These are phyloP conservation scores for Trichonephila inaurata DNA, from an alignment of 1,140 invertebrate genomes.

Conservation along the genomic window DNA sequence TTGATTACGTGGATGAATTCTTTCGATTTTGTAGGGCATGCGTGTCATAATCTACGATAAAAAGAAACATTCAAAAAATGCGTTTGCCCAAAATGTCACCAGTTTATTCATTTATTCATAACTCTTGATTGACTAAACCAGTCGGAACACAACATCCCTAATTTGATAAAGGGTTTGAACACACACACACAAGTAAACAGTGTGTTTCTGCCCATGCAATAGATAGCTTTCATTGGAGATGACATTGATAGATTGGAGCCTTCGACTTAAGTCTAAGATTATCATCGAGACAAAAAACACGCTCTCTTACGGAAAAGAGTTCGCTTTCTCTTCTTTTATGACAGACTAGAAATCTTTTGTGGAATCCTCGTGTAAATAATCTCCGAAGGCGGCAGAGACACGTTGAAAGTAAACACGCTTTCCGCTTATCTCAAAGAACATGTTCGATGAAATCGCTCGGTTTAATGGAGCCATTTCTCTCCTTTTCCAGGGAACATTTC, in stretches of 20 bases:
- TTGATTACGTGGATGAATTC: too few relatives aligned
- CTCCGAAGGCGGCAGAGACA: constrained; percentile 15
- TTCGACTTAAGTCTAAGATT: constrained; percentile 34
- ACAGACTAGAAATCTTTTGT: not conserved
- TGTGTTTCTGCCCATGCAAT: not conserved
- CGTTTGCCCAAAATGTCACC: not conserved
- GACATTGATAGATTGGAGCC: constrained; percentile 24
- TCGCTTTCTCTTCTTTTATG: constrained; percentile 21
- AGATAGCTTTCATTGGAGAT: not conserved
- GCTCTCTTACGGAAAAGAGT: not conserved
- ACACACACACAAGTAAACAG: not conserved
- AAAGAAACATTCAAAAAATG: not conserved
- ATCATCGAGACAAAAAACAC: not conserved
- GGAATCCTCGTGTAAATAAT: constrained; percentile 31
- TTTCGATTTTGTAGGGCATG: too few relatives aligned
- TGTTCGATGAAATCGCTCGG: not conserved
- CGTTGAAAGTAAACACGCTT: constrained; percentile 14
- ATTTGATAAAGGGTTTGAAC: not conserved
- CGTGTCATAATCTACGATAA: not conserved
- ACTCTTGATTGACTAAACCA: not conserved
- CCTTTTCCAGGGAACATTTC: not conserved
- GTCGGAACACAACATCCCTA: not conserved
- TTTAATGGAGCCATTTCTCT: constrained; percentile 22
- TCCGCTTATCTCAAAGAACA: constrained; percentile 22
- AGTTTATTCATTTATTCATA: not conserved